phyloP scores from a whole-genome alignment of 2,888 invertebrate species.

The Caenorhabditis wallacei region DNA sequence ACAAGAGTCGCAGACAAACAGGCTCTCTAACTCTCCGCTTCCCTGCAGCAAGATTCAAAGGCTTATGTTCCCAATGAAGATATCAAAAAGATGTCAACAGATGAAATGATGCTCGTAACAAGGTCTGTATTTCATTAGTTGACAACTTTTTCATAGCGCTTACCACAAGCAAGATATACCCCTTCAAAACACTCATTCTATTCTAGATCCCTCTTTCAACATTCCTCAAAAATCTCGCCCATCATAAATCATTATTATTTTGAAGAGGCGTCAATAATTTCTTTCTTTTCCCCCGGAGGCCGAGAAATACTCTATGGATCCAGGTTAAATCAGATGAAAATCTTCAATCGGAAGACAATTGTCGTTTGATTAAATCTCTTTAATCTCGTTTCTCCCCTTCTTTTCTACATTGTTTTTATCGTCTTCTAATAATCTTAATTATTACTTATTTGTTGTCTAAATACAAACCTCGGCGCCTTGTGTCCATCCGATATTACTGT shows the following conservation, averaged over 20 bases:
- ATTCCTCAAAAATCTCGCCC: conserved; percentile 13
- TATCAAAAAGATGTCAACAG: no score
- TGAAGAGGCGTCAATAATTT: conserved; percentile 14
- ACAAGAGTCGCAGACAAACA: no score
- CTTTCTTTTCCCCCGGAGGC: background rate
- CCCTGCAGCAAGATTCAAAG: no score
- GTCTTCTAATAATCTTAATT: conserved; percentile 43
- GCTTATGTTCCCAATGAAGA: no score
- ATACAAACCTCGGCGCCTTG: conserved; percentile 81
- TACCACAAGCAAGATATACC: no score
- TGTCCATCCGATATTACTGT: conserved; percentile 83
- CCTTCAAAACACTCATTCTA: no score
- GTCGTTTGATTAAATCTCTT: conserved; percentile 36
- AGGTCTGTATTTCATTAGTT: no score
- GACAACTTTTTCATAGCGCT: no score
- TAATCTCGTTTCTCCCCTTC: conserved; percentile 54
- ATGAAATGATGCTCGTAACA: no score
- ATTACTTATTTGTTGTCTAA: conserved; percentile 23
- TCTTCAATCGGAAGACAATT: conserved; percentile 18
- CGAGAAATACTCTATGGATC: conserved; percentile 9
- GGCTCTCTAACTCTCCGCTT: no score
- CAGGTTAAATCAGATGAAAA: conserved; percentile 59
- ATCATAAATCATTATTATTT: conserved; percentile 60
- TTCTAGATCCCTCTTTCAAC: background rate
- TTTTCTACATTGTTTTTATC: conserved; percentile 11